A percentile compares a stretch with the other conserved stretches of the same genome.
phyloP scores from a whole-genome alignment of 2,113 vertebrate genomes.

The Bucco capensis region DNA sequence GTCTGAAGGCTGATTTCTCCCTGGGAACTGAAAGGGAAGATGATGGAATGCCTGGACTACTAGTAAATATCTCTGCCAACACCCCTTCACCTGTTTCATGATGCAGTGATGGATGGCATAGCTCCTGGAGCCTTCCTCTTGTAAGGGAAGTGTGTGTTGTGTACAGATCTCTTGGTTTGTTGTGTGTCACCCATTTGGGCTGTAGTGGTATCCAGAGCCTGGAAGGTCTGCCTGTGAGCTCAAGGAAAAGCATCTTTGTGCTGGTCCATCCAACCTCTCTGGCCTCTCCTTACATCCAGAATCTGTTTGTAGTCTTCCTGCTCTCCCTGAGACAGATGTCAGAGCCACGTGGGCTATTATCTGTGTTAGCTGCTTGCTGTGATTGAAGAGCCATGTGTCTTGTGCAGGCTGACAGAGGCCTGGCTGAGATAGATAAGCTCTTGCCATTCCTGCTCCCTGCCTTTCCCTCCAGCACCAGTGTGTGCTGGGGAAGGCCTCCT shows the following conservation, averaged over 20 bases:
- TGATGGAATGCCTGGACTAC: not conserved
- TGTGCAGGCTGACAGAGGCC: conserved; percentile 13
- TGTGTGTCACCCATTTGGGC: not conserved
- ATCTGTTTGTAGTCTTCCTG: not conserved
- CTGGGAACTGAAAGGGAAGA: not conserved
- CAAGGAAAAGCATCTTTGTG: not conserved
- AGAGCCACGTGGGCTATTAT: not conserved
- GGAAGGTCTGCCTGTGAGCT: not conserved
- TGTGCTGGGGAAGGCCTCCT: not conserved
- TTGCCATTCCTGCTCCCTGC: not conserved
- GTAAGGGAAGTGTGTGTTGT: not conserved
- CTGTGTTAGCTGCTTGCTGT: not conserved
- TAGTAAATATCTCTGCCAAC: not conserved
- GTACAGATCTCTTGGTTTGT: not conserved
- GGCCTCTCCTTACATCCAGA: not conserved
- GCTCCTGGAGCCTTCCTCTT: not conserved
- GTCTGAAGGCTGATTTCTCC: not conserved
- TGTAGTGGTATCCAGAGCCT: not conserved
- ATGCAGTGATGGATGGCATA: not conserved
- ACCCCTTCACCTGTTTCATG: not conserved
- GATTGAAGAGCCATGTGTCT: not conserved
- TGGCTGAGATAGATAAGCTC: conserved; percentile 56
- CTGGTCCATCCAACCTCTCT: not conserved
- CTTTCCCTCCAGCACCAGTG: not conserved
- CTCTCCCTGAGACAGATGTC: not conserved